Conservation (phyloP, 2,888 invertebrate genomes). For the Elysia crispata region DNA sequence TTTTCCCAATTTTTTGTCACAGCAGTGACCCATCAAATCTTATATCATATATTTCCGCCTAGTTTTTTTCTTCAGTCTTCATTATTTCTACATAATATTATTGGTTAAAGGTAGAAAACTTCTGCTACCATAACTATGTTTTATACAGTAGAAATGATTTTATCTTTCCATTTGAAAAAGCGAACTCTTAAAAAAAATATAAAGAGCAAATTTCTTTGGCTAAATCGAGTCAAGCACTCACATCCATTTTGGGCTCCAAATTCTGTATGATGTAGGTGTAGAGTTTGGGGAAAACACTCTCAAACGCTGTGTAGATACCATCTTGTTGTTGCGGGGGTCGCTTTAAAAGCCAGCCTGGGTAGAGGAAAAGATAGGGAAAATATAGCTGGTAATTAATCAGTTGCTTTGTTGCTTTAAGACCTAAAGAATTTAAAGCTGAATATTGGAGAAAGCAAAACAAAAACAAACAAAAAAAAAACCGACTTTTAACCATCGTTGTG, state of each 20-base stretch:
- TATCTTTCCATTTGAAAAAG: neutral
- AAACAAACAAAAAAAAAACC: too few species aligned
- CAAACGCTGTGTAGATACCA: constrained; percentile 85
- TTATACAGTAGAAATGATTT: neutral
- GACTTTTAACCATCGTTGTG: too few species aligned
- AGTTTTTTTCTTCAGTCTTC: too few species aligned
- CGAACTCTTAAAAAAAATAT: neutral
- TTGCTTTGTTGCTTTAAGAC: constrained; percentile 77
- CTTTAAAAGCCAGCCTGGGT: constrained; percentile 74
- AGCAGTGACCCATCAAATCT: too few species aligned
- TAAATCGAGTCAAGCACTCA: constrained; percentile 52
- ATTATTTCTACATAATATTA: too few species aligned
- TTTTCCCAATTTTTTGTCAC: too few species aligned
- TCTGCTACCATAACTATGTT: too few species aligned
- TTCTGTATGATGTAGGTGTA: constrained; percentile 92
- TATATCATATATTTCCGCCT: too few species aligned
- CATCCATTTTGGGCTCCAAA: constrained; percentile 86
- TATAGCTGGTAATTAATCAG: too few species aligned
- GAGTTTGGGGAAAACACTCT: constrained; percentile 85
- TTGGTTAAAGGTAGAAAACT: too few species aligned
- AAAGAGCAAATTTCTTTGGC: neutral
- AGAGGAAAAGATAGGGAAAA: too few species aligned
- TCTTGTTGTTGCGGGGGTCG: constrained; percentile 80
- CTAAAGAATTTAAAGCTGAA: neutral
- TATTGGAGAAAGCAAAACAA: neutral